These are phyloP conservation scores for Caenorhabditis japonica DNA, from an alignment of 2,888 invertebrate genomes.

Conservation along the genomic window DNA sequence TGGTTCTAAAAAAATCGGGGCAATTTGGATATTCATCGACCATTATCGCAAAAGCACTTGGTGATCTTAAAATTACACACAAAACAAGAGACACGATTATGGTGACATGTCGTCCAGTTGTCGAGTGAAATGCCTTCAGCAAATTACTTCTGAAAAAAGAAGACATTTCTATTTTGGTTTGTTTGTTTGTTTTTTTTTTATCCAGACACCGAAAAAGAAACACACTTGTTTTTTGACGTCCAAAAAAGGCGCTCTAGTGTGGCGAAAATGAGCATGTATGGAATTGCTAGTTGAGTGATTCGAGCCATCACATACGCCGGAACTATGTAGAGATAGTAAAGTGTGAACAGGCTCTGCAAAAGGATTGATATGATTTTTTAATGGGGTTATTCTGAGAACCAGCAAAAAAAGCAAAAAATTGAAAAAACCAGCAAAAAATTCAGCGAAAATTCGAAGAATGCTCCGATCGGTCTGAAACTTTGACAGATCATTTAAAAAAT, in stretches of 20 bases:
- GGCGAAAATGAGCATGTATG: constrained; percentile 76
- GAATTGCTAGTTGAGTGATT: constrained; percentile 72
- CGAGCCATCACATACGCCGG: constrained; percentile 70
- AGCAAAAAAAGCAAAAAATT: neutral
- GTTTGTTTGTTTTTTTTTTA: constrained; percentile 3
- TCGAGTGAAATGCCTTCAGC: constrained; percentile 69
- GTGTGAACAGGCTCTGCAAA: constrained; percentile 66
- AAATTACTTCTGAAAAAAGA: constrained; percentile 49
- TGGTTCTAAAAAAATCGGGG: constrained; percentile 69
- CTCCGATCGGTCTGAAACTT: no score
- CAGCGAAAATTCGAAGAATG: no score
- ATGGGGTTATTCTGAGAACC: neutral
- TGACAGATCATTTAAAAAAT: no score
- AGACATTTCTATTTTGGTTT: neutral
- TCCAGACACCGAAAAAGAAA: neutral
- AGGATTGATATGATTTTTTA: neutral
- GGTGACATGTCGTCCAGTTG: constrained; percentile 70
- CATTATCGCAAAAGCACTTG: constrained; percentile 68
- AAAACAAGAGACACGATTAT: constrained; percentile 60
- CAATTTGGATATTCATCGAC: constrained; percentile 69
- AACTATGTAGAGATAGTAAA: constrained; percentile 75
- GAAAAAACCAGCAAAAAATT: no score
- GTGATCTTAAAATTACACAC: constrained; percentile 67
- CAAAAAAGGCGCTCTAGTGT: constrained; percentile 75
- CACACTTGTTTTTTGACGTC: constrained; percentile 61